Conservation (phyloP, 1,140 invertebrate genomes). For the Zaprionus camerounensis region DNA sequence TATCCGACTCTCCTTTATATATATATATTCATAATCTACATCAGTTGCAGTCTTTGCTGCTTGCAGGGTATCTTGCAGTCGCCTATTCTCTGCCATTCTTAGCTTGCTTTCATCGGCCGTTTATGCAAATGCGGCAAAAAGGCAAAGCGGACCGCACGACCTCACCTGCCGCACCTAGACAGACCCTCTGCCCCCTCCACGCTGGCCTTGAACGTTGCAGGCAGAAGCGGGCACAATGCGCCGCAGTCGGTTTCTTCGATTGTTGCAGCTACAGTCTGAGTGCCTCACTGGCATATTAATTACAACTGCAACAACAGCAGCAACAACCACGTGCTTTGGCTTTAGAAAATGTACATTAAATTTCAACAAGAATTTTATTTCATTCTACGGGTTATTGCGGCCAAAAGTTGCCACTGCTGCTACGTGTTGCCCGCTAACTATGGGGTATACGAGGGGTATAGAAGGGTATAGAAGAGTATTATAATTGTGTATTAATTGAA, state of each 20-base stretch:
- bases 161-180: conserved; percentile 1
- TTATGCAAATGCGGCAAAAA: conserved; percentile 65
- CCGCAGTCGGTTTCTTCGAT: conserved; percentile 1
- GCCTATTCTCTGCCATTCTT: not conserved
- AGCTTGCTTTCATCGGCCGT: conserved; percentile 39
- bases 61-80: not conserved
- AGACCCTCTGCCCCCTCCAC: not conserved
- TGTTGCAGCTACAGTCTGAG: conserved; percentile 7
- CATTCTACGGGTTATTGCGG: not conserved
- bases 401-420: not conserved
- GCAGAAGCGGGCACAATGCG: not conserved
- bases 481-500: no score
- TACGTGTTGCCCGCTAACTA: not conserved
- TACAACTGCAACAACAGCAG: conserved; percentile 17
- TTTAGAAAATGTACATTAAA: conserved; percentile 16
- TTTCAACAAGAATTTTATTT: conserved; percentile 25
- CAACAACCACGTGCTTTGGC: conserved; percentile 5
- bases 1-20: no score
- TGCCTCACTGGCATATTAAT: conserved; percentile 61
- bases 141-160: conserved; percentile 5
- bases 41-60: not conserved
- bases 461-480: no score
- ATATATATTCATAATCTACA: not conserved
- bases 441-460: no score
- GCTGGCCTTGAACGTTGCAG: not conserved